Evolutionary conservation across 2,888 invertebrate genomes (phyloP).

Genomic region (Gastracanthus pulcherrimus): DNA sequence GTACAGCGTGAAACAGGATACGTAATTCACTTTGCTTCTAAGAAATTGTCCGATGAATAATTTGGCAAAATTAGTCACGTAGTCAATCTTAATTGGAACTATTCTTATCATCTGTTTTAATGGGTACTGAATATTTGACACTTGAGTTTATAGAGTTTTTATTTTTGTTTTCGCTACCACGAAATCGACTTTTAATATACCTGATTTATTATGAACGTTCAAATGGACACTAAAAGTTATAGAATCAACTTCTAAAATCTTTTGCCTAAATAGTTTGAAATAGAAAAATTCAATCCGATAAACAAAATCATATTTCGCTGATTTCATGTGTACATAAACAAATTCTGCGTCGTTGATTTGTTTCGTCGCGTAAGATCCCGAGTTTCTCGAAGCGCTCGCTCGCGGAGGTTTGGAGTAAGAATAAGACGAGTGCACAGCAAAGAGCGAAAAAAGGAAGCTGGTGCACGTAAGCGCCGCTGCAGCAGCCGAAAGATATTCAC

Average conservation of each 20-base stretch:
- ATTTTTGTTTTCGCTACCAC: too few relatives aligned
- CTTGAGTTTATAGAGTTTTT: too few relatives aligned
- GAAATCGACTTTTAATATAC: too few relatives aligned
- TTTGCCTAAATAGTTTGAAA: neutral
- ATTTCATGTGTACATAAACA: neutral
- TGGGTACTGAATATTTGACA: too few relatives aligned
- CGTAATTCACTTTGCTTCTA: conserved; percentile 10
- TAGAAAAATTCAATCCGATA: neutral
- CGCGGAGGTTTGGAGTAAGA: neutral
- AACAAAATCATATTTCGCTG: neutral
- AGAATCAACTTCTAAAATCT: too few relatives aligned
- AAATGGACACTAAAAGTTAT: too few relatives aligned
- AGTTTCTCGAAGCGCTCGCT: neutral
- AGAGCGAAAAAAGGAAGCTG: neutral
- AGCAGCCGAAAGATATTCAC: neutral
- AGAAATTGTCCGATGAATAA: conserved; percentile 37
- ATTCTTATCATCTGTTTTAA: conserved; percentile 1
- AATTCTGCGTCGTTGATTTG: neutral
- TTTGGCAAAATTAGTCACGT: conserved; percentile 38
- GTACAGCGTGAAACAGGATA: conserved; percentile 26
- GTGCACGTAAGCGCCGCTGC: neutral
- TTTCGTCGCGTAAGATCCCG: neutral
- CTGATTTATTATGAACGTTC: too few relatives aligned
- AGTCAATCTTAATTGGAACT: conserved; percentile 8
- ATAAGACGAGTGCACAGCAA: neutral